Percentiles rank a stretch among this genome's conserved stretches.
These are phyloP conservation scores for Xanthorhoe spadicearia DNA, from an alignment of 2,888 invertebrate species.

Conservation along the genomic window DNA sequence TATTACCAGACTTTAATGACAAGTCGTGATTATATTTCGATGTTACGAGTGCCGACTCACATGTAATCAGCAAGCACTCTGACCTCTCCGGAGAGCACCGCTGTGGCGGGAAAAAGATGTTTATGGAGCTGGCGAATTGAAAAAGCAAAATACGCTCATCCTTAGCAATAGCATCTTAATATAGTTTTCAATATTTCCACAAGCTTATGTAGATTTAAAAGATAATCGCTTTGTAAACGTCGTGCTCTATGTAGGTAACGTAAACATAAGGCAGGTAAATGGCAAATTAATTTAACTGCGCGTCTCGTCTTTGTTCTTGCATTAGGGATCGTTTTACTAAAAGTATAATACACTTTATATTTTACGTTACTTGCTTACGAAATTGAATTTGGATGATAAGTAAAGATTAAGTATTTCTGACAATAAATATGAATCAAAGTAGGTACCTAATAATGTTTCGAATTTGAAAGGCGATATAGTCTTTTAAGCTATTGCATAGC, in stretches of 20 bases:
- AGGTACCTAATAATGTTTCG: too few species aligned
- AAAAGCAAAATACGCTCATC: neutral
- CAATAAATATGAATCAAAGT: neutral
- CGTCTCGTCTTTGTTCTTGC: constrained; percentile 35
- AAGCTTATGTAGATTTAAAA: constrained; percentile 35
- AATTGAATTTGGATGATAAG: constrained; percentile 20
- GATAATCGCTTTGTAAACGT: constrained; percentile 38
- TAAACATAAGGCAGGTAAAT: constrained; percentile 34
- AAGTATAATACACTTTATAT: constrained; percentile 26
- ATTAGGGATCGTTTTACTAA: constrained; percentile 30
- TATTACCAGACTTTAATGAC: too few species aligned
- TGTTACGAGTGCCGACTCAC: too few species aligned
- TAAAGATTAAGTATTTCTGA: constrained; percentile 10
- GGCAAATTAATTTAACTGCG: constrained; percentile 33
- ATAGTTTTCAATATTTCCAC: neutral
- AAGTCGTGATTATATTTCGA: too few species aligned
- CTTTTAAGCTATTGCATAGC: too few species aligned
- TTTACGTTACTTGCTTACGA: constrained; percentile 20
- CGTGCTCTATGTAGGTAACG: constrained; percentile 32
- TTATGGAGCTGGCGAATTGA: too few species aligned
- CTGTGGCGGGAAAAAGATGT: too few species aligned
- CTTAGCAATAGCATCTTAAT: neutral
- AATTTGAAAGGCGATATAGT: too few species aligned
- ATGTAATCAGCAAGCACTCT: too few species aligned
- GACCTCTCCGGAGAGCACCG: too few species aligned